Evolutionary conservation across 2,888 invertebrate species (phyloP).

Genomic region (Leistus spinibarbis): DNA sequence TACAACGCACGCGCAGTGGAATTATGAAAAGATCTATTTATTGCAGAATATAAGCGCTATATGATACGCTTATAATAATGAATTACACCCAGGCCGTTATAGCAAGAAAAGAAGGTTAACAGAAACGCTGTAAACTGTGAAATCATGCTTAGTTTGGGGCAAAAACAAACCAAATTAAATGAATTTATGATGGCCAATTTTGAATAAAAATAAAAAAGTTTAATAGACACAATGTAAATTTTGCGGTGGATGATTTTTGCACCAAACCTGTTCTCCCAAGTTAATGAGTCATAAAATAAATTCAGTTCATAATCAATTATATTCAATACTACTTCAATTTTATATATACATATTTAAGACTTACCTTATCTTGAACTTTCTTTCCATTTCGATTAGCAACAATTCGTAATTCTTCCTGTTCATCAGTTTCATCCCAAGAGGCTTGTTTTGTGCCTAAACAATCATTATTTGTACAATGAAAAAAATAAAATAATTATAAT

Average conservation of each 20-base stretch:
- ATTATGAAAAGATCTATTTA: too few species aligned
- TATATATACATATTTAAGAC: background rate
- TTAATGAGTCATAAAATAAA: too few species aligned
- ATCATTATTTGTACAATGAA: conserved; percentile 30
- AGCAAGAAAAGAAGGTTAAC: too few species aligned
- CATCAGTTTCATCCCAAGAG: conserved; percentile 47
- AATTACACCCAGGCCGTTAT: too few species aligned
- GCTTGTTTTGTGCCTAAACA: conserved; percentile 49
- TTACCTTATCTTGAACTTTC: conserved; percentile 31
- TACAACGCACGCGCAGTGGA: background rate
- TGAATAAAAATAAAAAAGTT: background rate
- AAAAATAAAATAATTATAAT: background rate
- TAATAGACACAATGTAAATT: background rate
- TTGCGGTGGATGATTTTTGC: background rate
- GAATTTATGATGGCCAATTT: background rate
- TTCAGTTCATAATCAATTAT: too few species aligned
- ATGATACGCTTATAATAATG: too few species aligned
- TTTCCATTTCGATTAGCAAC: conserved; percentile 17
- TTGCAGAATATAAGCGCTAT: too few species aligned
- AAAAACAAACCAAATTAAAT: background rate
- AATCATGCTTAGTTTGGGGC: background rate
- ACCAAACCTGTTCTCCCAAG: background rate
- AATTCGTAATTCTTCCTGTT: conserved; percentile 43
- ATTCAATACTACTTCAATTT: background rate
- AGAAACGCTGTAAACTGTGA: background rate